These are phyloP conservation scores for Lophochroa leadbeateri DNA, from an alignment of 2,113 vertebrate species.

Conservation along the genomic window DNA sequence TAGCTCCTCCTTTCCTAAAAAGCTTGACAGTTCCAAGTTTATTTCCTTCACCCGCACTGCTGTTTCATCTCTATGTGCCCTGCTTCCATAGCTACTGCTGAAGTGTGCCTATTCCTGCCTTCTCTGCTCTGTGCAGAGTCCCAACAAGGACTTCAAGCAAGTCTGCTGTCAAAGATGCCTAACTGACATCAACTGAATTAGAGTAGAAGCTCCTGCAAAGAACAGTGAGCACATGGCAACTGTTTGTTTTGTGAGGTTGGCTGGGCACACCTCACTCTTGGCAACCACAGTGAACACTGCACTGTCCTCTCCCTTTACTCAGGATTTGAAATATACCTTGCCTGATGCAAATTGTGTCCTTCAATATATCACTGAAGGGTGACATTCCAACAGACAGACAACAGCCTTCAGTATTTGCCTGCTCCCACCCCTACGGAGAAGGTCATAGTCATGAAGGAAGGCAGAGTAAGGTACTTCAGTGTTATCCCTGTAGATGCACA, in stretches of 20 bases:
- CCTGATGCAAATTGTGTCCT: neutral
- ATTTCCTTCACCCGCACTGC: neutral
- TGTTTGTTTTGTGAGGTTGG: neutral
- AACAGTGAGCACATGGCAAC: neutral
- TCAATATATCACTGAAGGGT: neutral
- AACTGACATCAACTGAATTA: neutral
- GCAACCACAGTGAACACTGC: neutral
- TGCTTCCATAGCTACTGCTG: neutral
- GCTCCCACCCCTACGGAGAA: neutral
- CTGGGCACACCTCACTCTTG: rapidly evolving
- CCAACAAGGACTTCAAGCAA: neutral
- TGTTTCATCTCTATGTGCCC: neutral
- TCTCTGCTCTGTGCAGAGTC: neutral
- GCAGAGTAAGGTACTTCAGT: neutral
- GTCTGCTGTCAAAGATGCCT: neutral
- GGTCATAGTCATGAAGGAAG: neutral
- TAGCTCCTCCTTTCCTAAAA: neutral
- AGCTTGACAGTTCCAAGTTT: neutral
- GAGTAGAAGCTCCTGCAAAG: neutral
- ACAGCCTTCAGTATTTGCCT: neutral
- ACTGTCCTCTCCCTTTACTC: neutral
- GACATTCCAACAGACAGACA: neutral
- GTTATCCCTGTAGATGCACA: neutral
- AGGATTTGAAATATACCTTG: neutral
- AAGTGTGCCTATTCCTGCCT: neutral